Conservation (phyloP, 2,888 invertebrate species). For the Cactoblastis cactorum region DNA sequence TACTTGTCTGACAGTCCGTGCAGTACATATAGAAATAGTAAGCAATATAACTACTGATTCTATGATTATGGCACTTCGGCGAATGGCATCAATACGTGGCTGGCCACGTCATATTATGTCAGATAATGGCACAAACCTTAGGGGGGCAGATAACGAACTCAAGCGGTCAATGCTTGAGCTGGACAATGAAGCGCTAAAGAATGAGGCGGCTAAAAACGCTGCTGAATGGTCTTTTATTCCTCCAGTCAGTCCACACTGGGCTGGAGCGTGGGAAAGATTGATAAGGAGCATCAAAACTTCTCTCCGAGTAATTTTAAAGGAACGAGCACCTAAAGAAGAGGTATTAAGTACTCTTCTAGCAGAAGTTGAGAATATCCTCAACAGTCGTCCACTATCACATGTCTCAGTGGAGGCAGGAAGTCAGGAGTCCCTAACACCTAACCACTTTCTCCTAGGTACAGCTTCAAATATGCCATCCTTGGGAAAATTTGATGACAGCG, state of each 20-base stretch:
- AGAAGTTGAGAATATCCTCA: slow-evolving; percentile 7
- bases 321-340: slow-evolving; percentile 18
- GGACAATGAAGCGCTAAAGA: slow-evolving; percentile 4
- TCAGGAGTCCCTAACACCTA: too few species aligned
- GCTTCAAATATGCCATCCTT: too few species aligned
- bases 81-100: slow-evolving; percentile 23
- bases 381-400: too few species aligned
- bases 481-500: too few species aligned
- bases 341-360: slow-evolving; percentile 14
- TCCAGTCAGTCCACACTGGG: slow-evolving; percentile 15
- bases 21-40: slow-evolving; percentile 16
- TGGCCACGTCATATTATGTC: slow-evolving; percentile 15
- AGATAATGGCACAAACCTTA: not conserved
- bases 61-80: slow-evolving; percentile 21
- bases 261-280: slow-evolving; percentile 15
- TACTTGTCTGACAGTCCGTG: not conserved
- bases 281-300: slow-evolving; percentile 18
- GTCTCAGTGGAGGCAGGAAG: too few species aligned
- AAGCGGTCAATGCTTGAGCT: slow-evolving; percentile 15
- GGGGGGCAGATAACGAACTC: slow-evolving; percentile 22
- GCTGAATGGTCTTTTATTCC: slow-evolving; percentile 21
- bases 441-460: too few species aligned
- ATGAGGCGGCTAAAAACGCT: slow-evolving; percentile 1
- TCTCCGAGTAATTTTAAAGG: slow-evolving; percentile 7
- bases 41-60: slow-evolving; percentile 15